Percentiles rank a stretch among this genome's conserved stretches.
phyloP scores from a whole-genome alignment of 2,888 invertebrate species.

The Acanthosepion esculentum region DNA sequence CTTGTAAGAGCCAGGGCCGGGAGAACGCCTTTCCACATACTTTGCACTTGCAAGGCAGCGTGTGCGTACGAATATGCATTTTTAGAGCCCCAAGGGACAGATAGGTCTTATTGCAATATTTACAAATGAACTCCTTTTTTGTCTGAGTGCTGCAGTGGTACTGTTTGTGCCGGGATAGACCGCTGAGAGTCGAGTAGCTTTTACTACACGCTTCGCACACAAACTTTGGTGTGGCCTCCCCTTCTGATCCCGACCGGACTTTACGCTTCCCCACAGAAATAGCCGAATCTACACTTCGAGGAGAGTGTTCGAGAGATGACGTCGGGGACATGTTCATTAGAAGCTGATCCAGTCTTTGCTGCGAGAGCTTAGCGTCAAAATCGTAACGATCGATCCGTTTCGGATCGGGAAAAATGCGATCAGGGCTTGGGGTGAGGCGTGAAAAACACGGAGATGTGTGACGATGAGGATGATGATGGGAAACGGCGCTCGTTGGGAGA shows the following conservation, averaged over 20 bases:
- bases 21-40: conserved; percentile 98
- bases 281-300: background rate
- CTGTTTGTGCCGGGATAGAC: conserved; percentile 93
- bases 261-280: conserved; percentile 35
- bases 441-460: background rate
- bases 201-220: conserved; percentile 94
- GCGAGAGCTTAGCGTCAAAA: conserved; percentile 46
- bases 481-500: background rate
- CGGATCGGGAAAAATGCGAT: conserved; percentile 22
- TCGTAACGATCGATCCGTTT: conserved; percentile 41
- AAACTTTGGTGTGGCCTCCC: conserved; percentile 78
- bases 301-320: background rate
- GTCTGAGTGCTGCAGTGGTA: conserved; percentile 86
- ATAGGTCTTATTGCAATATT: conserved; percentile 96
- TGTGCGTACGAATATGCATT: conserved; percentile 99
- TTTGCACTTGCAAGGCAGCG: conserved; percentile 96
- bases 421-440: conserved; percentile 37
- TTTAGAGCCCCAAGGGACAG: conserved; percentile 95
- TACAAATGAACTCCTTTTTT: conserved; percentile 94
- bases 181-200: conserved; percentile 94
- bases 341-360: conserved; percentile 51
- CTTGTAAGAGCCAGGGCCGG: conserved; percentile 96
- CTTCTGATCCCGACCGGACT: background rate
- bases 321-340: conserved; percentile 41
- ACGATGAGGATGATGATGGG: background rate